Base-by-base conservation (phyloP, 2,113 vertebrate genomes). In the Colinus virginianus region DNA sequence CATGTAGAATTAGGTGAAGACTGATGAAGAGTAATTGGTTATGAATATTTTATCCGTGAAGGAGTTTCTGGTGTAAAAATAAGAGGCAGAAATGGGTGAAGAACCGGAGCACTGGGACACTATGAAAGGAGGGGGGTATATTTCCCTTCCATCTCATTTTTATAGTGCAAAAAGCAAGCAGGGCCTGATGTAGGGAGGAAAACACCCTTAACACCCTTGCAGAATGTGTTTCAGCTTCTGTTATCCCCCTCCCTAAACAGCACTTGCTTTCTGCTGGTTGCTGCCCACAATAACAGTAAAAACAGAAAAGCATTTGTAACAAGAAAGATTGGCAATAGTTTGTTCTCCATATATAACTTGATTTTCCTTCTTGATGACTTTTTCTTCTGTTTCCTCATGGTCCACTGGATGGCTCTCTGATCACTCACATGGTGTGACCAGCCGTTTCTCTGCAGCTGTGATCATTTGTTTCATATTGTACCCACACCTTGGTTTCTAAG, bases 341-440 rank as follows among this genome's bases (percentile, higher is more conserved):
- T 21, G 34, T 38, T 82, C 36, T 83, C 18, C 21, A 10, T 16
- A 14, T 53, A 6, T 3, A 87, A 17, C 13, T 61, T 56, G 3
- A 13, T 40, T 19, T 81, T 16, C 9, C 4, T 51, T 61, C 68
- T 20, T 51, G 10, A 30, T 66, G 45, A n/a, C 58, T 82, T 87
- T 88, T 78, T 38, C 19, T 89, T 75, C 69, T 9, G 46, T 96
- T 95, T 95, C 75, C 63, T 85, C 1, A 21, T 69, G 91, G 81
- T 92, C 96, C 96, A 96, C 94, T 95, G 94, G 93, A 95, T 96
- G 96, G 96, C 96, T 96, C 96, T 94, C 84, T 87, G 93, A 85
- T 85, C 93, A 92, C 87, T 96, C 72, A 58, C 70, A 89, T 87
- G 26, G 56, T 64, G 48, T 42, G 58, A 30, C 14, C n/a, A 49